These are phyloP conservation scores for Eulemur macaco DNA, from an alignment of 2,113 vertebrate species.

Conservation along the genomic window DNA sequence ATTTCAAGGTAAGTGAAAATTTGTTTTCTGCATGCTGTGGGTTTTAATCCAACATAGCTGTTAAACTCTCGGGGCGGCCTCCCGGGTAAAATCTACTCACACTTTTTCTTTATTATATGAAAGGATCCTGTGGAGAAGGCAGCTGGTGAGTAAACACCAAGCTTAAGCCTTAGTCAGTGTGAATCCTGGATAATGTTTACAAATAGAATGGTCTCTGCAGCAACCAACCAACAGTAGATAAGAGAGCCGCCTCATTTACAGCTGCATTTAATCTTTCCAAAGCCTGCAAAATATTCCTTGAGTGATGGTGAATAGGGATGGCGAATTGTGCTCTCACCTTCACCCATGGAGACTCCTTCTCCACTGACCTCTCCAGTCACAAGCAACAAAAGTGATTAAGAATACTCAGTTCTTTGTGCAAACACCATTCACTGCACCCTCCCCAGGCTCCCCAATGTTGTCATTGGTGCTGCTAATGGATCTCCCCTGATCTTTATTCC, in stretches of 20 bases:
- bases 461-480: background rate
- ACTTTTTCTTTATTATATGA: constrained; percentile 38
- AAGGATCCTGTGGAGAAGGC: constrained; percentile 22
- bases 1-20: constrained; percentile 11
- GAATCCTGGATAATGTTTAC: constrained; percentile 60
- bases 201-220: constrained; percentile 50
- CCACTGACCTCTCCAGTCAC: background rate
- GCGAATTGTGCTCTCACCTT: background rate
- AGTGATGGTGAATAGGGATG: background rate
- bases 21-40: constrained; percentile 1
- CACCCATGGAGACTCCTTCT: background rate
- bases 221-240: background rate
- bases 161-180: background rate
- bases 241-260: background rate
- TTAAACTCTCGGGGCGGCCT: background rate
- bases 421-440: fast-evolving
- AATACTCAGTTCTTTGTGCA: background rate
- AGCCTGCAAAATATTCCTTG: background rate
- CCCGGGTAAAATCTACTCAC: background rate
- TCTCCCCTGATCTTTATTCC: background rate
- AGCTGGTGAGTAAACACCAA: constrained; percentile 61
- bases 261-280: background rate
- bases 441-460: fast-evolving
- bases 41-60: constrained; percentile 44
- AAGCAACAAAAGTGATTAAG: background rate